A percentile compares a stretch with the other conserved stretches of the same genome.
Evolutionary conservation across 2,113 vertebrate genomes (phyloP).

Genomic region (Dicaeum eximium): DNA sequence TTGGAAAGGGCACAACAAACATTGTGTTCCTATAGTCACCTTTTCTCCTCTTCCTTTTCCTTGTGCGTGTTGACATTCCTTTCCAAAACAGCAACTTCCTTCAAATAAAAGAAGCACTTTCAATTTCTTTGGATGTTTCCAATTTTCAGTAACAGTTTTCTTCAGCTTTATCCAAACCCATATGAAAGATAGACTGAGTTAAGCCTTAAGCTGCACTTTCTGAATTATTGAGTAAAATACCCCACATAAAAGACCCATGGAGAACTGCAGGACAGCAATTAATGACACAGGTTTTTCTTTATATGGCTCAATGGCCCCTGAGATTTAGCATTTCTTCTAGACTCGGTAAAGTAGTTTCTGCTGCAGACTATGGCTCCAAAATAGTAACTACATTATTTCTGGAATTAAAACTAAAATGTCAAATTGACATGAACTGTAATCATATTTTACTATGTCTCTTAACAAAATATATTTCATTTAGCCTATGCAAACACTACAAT

Average conservation of each 20-base stretch:
- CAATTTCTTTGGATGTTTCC: background rate
- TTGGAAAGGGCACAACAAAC: background rate
- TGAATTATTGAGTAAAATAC: background rate
- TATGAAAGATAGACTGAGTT: background rate
- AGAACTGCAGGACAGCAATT: background rate
- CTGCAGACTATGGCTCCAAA: slow-evolving; percentile 12
- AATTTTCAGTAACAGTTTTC: background rate
- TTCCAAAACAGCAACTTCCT: background rate
- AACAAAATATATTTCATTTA: background rate
- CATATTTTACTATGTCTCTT: background rate
- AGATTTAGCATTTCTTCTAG: background rate
- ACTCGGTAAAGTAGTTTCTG: slow-evolving; percentile 8
- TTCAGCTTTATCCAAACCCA: background rate
- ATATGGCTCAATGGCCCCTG: background rate
- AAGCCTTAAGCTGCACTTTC: background rate
- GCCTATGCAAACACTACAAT: background rate
- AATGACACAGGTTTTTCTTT: background rate
- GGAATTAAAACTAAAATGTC: background rate
- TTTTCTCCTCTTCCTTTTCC: background rate
- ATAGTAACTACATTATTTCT: slow-evolving; percentile 15
- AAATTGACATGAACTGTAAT: background rate
- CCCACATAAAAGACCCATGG: background rate
- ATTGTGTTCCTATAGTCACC: background rate
- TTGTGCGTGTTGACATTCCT: background rate
- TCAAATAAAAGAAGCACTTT: background rate